Conservation (phyloP, 2,888 invertebrate genomes). For the Poecilus cupreus region DNA sequence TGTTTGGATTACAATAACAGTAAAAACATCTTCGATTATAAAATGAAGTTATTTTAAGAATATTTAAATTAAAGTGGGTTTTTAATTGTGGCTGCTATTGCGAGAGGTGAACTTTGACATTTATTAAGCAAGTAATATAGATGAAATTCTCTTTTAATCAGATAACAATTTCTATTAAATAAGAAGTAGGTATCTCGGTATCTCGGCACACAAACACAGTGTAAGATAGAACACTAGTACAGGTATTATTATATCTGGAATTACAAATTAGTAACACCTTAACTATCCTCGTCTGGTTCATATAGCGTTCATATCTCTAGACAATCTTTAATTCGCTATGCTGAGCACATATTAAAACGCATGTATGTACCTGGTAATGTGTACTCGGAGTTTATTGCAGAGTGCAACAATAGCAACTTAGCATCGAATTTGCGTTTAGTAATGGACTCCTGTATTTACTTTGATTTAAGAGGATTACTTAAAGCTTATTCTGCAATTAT, state of each 20-base stretch:
- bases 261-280: slow-evolving; percentile 39
- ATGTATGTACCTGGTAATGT: slow-evolving; percentile 4
- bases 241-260: slow-evolving; percentile 43
- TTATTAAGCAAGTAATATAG: slow-evolving; percentile 20
- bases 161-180: slow-evolving; percentile 39
- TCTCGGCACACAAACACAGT: not conserved
- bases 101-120: not conserved
- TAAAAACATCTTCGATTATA: no score
- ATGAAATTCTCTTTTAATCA: slow-evolving; percentile 11
- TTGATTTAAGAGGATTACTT: slow-evolving; percentile 9
- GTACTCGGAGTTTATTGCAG: slow-evolving; percentile 20
- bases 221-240: not conserved
- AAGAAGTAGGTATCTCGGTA: slow-evolving; percentile 9
- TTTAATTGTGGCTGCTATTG: no score
- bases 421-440: slow-evolving; percentile 27
- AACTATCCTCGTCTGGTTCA: slow-evolving; percentile 1
- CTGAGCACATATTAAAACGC: slow-evolving; percentile 29
- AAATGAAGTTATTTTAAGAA: not conserved
- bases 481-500: not conserved
- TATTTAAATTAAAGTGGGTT: no score
- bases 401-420: slow-evolving; percentile 11
- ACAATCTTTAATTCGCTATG: slow-evolving; percentile 39
- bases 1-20: no score
- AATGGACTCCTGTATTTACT: slow-evolving; percentile 22
- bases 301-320: slow-evolving; percentile 1